Evolutionary conservation across 2,797 vertebrate species (phyloP).

Genomic region (Helarctos malayanus): DNA sequence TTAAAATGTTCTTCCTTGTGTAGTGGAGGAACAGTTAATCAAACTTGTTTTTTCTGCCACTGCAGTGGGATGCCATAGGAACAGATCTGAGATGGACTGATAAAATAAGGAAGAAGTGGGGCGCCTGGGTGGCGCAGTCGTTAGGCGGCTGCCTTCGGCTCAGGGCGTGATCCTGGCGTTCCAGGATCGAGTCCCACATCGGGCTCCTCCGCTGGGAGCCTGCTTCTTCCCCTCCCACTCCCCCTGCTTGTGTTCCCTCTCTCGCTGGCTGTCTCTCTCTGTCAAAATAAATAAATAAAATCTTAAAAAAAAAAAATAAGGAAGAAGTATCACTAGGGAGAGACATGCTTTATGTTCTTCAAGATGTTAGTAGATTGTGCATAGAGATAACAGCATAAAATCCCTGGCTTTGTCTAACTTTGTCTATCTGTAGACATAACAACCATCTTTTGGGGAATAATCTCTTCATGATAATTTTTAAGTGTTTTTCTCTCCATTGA

Average conservation of each 20-base stretch:
- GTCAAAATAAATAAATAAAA: too few relatives aligned
- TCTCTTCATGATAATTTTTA: neutral
- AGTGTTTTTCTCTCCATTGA: neutral
- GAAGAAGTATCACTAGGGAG: neutral
- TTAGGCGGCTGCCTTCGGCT: too few relatives aligned
- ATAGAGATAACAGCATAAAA: slow-evolving; percentile 40
- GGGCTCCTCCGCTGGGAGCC: too few relatives aligned
- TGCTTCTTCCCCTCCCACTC: too few relatives aligned
- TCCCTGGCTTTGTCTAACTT: slow-evolving; percentile 51
- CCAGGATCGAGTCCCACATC: too few relatives aligned
- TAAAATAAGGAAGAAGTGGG: neutral
- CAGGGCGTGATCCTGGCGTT: too few relatives aligned
- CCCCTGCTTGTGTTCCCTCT: too few relatives aligned
- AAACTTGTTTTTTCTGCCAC: neutral
- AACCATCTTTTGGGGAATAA: slow-evolving; percentile 16
- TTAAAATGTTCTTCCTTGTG: neutral
- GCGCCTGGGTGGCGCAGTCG: too few relatives aligned
- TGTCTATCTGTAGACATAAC: slow-evolving; percentile 37
- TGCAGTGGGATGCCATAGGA: neutral
- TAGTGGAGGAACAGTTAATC: neutral
- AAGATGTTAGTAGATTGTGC: slow-evolving; percentile 24
- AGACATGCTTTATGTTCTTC: neutral
- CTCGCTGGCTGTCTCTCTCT: too few relatives aligned
- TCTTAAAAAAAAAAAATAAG: neutral
- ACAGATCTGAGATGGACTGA: neutral